Percentiles rank a stretch among this genome's conserved stretches.
phyloP scores from a whole-genome alignment of 1,140 invertebrate genomes.

The Pentalonia nigronervosa region DNA sequence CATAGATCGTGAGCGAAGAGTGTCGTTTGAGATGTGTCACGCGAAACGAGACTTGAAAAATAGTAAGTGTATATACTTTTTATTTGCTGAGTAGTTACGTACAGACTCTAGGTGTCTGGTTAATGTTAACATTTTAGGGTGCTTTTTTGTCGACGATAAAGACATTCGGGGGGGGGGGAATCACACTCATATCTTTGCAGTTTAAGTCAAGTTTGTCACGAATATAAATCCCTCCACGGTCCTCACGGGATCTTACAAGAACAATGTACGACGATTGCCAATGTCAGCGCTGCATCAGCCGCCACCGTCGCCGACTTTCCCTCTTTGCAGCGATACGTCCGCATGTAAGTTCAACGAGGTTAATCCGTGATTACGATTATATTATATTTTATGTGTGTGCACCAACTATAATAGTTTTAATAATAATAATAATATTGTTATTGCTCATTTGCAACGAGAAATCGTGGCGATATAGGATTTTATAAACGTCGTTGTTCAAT shows the following conservation, averaged over 20 bases:
- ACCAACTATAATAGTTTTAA: not conserved
- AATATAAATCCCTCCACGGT: not conserved
- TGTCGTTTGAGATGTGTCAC: not conserved
- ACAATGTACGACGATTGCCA: not conserved
- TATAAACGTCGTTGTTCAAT: not conserved
- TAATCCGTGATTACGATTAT: constrained; percentile 1
- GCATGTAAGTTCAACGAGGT: not conserved
- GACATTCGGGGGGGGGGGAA: not conserved
- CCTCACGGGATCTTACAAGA: too few species aligned
- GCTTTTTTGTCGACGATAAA: not conserved
- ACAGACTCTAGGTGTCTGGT: not conserved
- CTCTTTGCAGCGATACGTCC: not conserved
- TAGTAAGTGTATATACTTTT: not conserved
- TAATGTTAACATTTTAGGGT: not conserved
- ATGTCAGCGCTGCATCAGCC: not conserved
- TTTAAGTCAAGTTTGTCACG: not conserved
- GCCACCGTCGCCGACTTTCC: not conserved
- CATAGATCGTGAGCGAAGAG: not conserved
- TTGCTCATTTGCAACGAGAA: not conserved
- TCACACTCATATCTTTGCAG: not conserved
- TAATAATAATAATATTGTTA: not conserved
- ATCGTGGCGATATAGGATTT: not conserved
- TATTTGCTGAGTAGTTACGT: not conserved
- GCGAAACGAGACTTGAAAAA: not conserved
- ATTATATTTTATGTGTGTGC: constrained; percentile 4